Conservation (phyloP, 2,113 vertebrate genomes). For the Pionites leucogaster region DNA sequence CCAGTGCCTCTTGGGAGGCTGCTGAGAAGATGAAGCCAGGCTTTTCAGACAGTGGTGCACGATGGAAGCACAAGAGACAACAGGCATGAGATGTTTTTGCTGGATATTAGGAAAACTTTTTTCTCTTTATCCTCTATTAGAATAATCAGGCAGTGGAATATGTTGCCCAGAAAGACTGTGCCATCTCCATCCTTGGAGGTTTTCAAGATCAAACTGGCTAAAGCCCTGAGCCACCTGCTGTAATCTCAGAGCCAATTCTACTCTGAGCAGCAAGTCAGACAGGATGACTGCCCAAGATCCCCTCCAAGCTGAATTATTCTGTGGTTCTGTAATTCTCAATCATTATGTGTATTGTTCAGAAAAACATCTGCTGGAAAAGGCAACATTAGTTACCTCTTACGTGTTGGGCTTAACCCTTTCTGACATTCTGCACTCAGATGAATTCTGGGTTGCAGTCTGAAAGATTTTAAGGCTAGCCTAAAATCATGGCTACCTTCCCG, state of each 20-base stretch:
- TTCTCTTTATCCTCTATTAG: background rate
- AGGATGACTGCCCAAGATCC: background rate
- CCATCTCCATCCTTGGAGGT: background rate
- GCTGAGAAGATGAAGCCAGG: background rate
- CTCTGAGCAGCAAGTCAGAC: background rate
- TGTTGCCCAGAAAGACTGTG: background rate
- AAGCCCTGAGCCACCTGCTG: background rate
- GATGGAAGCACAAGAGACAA: background rate
- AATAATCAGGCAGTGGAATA: background rate
- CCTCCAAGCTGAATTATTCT: background rate
- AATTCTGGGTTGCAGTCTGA: background rate
- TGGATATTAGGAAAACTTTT: background rate
- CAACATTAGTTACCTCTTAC: background rate
- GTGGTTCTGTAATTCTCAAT: background rate
- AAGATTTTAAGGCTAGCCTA: background rate
- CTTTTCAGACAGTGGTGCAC: background rate
- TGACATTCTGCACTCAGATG: background rate
- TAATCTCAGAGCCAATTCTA: background rate
- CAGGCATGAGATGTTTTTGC: background rate
- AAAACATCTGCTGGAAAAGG: constrained; percentile 14
- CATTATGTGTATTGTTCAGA: background rate
- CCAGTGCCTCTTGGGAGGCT: background rate
- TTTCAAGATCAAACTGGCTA: background rate
- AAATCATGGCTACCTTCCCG: background rate
- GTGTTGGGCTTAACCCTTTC: background rate